Evolutionary conservation across 2,797 vertebrate species (phyloP), one percentile per base, ranked within the genome.

Genomic region (Alfaro cultratus): DNA sequence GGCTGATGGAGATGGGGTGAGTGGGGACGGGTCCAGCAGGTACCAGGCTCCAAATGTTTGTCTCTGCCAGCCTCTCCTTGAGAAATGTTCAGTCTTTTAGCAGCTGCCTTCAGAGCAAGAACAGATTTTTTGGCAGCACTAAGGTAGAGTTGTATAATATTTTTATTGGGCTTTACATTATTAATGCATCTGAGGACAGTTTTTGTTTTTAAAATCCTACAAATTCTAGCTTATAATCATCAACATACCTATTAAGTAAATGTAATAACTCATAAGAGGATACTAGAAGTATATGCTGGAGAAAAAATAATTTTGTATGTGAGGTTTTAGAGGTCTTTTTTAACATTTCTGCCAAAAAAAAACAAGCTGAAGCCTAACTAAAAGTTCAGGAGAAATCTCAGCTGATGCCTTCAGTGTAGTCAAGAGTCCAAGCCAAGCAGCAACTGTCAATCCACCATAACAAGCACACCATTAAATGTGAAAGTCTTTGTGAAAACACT

Each of bases 391-490:
- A 16, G 49, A 82, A 23, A 80, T 76, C 79, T 83, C 84, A n/a
- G 83, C 36, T 18, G 82, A 85, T 73, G 80, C 79, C 64, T 72
- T 47, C 23, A 29, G 67, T 77, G 62, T 29, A 29, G 74, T 85
- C 60, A 82, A 82, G 73, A 75, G 80, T 78, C 60, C 81, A 83
- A 83, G 13, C 60, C 39, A 60, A 77, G 76, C 73, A 64, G 68
- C 7, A 0, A 45, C 82, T 80, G 85, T 76, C 89, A 86, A 73
- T 41, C 82, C 80, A 64, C 82, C 77, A 87, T 87, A 93, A 93
- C 88, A 80, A 91, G 87, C 80, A 67, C 83, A 75, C 83, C 75
- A 84, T 90, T 90, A 91, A 90, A 89, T 86, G 86, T 86, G 87
- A 83, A 90, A 67, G 74, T 81, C 71, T 73, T 3, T 21, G 87